Evolutionary conservation across 37 sponge, comb jelly and placozoan species (phyloP), one percentile per base, ranked within the genome.

Genomic region (Axinella damicornis): DNA sequence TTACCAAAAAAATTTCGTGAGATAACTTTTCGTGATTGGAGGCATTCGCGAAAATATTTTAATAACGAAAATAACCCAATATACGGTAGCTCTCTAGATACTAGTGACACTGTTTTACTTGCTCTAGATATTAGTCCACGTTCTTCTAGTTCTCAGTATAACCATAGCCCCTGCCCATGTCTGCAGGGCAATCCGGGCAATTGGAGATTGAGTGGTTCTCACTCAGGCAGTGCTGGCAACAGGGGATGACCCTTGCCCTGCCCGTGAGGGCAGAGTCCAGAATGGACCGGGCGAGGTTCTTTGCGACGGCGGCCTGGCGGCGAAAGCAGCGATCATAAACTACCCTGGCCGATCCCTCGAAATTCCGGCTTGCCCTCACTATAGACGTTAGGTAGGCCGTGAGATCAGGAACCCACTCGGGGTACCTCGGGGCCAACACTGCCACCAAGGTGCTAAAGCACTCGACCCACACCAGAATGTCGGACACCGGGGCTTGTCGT

Each of bases 281-380:
- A 15, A 33, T 34, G n/a, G 46, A n/a, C 78, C 78, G 57, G 63
- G 17, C 78, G 20, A 77, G 62, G 36, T 28, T 56, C 13, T 55
- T 32, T 22, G 24, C 12, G 11, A 5, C 30, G 5, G 71, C 71
- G 2, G 71, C 71, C 34, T 69, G 30, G 4, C 71, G 39, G 5
- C 71, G 35, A 6, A 14, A 38, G 30, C 21, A n/a, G 2, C 38
- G 21, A 31, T 69, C 71, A 37, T 69, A 69, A 2, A 30, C 35
- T 12, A 69, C 30, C 71, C 71, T 17, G 12, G 34, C 11, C 2
- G 30, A 21, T 11, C 71, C 71, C 27, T 69, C 71, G 13, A 33
- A 69, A 37, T 69, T 31, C 35, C 34, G 21, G 13, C 34, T 33
- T 11, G 34, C 30, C 27, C 38, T 33, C 14, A 69, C 71, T 2